Base-by-base conservation (phyloP, 1,140 invertebrate species). In the Euwallacea fornicatus region DNA sequence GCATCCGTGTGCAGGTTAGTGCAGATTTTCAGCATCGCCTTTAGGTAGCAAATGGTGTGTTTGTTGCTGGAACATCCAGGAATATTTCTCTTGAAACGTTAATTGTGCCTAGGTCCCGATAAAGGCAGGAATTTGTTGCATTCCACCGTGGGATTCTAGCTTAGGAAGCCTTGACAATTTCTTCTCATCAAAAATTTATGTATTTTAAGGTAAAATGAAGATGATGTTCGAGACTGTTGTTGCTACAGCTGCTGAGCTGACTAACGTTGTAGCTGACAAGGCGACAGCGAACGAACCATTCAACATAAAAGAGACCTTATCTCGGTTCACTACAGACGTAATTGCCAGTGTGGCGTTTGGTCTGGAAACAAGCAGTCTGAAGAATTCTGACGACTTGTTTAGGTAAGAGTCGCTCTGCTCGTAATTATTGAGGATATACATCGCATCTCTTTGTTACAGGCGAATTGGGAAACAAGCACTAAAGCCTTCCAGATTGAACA, bases 301-400 rank as follows among this genome's bases (percentile, higher is more conserved):
- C 33, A 84, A 87, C 72, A 80, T 85, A 33, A 81, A 84, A 77
- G 81, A 83, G 71, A 47, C 85, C 0, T 75, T 85, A 82, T 53
- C 85, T 0, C 83, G 85, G 58, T 87, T 83, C 62, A 83, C 84
- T 0, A 85, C 83, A 8, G 86, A 88, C 72, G 82, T 86, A 6
- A 87, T 87, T 68, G 85, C 84, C 0, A 83, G 83, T 0, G 85
- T 83, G 63, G 86, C 84, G 7, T 89, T 89, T 78, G 88, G 87
- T 3, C 77, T 88, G 8, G 78, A 87, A 60, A 83, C 82, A 73
- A 84, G 86, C 65, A 79, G 83, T 11, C 71, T 88, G 11, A 76
- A 79, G 47, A 79, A 87, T 72, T 82, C 84, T 16, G 77, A 86
- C 46, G 83, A 82, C 6, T 43, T 66, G 44, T 76, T 74, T 16